Evolutionary conservation across 1,140 invertebrate species (phyloP).

Genomic region (Euglossa dilemma): DNA sequence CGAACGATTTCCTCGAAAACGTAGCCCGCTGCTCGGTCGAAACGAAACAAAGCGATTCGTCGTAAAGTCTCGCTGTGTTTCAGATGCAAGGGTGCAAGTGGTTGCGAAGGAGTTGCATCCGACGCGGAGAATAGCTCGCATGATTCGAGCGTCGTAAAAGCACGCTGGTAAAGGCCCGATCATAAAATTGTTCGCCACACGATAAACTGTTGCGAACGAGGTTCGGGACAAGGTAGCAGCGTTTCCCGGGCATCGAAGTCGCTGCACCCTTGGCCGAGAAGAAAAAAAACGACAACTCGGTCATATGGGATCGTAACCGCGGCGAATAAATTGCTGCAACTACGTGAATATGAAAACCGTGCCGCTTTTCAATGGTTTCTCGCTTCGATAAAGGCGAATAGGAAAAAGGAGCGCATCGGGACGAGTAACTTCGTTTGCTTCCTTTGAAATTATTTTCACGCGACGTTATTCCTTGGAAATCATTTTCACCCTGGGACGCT

Average conservation of each 20-base stretch:
- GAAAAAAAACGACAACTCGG: background rate
- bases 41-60: constrained; percentile 19
- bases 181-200: constrained; percentile 40
- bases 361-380: constrained; percentile 11
- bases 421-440: background rate
- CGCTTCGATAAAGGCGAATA: background rate
- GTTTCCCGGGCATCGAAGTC: background rate
- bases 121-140: background rate
- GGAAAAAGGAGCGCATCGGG: background rate
- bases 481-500: too few species aligned
- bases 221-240: background rate
- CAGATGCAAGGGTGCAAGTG: background rate
- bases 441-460: background rate
- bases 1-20: background rate
- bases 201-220: constrained; percentile 41
- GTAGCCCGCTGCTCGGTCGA: too few species aligned
- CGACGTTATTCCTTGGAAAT: background rate
- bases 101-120: background rate
- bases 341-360: background rate
- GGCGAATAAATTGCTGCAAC: constrained; percentile 8
- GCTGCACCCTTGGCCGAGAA: background rate
- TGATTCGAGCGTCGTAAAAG: constrained; percentile 37
- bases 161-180: background rate
- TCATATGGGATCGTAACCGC: constrained; percentile 7
- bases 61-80: constrained; percentile 1